A percentile compares a stretch with the other conserved stretches of the same genome.
Conservation (phyloP, 2,888 invertebrate genomes). For the Oxyscelio sp. region DNA sequence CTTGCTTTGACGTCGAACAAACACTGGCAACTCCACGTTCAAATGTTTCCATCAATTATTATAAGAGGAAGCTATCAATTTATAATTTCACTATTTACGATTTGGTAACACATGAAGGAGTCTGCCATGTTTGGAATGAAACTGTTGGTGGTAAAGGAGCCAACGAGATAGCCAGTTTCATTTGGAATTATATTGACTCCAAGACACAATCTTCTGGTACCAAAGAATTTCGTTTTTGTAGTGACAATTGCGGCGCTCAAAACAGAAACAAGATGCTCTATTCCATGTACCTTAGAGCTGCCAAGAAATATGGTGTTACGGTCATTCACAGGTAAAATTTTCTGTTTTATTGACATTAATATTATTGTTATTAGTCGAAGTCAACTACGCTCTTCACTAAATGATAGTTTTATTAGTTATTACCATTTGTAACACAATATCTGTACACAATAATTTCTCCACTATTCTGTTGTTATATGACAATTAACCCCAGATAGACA, state of each 20-base stretch:
- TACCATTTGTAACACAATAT: too few species aligned
- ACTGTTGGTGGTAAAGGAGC: conserved; percentile 61
- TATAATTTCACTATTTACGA: conserved; percentile 52
- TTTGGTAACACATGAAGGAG: conserved; percentile 34
- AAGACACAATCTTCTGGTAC: background rate
- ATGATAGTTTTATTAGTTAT: too few species aligned
- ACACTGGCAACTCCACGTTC: conserved; percentile 26
- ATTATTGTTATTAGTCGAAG: too few species aligned
- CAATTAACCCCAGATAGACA: too few species aligned
- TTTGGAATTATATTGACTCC: conserved; percentile 41
- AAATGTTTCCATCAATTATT: conserved; percentile 24
- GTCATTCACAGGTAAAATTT: background rate
- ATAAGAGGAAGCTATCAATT: conserved; percentile 38
- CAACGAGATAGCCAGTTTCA: conserved; percentile 65
- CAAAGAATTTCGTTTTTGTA: conserved; percentile 26
- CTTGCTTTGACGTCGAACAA: conserved; percentile 39
- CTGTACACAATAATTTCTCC: too few species aligned
- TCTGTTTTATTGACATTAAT: too few species aligned
- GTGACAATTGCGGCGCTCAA: conserved; percentile 27
- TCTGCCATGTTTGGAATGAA: conserved; percentile 69
- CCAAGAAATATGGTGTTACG: background rate
- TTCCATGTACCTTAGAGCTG: conserved; percentile 13
- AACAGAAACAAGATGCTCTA: conserved; percentile 27
- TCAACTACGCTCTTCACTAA: too few species aligned
- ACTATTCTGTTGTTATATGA: too few species aligned